phyloP scores from a whole-genome alignment of 2,797 vertebrate genomes.

The Allobates femoralis region DNA sequence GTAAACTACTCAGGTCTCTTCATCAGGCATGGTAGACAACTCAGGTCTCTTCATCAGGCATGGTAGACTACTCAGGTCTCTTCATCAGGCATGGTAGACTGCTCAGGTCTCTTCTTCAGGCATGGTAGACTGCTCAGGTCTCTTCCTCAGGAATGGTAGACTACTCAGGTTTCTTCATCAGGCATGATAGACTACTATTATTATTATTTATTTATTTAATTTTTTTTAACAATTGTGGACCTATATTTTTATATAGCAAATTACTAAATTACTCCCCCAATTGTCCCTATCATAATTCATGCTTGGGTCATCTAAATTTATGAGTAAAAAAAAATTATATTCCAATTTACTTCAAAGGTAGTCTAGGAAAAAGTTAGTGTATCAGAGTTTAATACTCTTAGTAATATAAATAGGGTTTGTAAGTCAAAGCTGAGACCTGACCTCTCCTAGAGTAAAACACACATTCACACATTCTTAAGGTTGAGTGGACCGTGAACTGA shows the following conservation, averaged over 20 bases:
- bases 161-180: too few relatives aligned
- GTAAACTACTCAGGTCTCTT: too few relatives aligned
- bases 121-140: too few relatives aligned
- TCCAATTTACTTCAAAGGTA: neutral
- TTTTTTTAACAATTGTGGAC: too few relatives aligned
- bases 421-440: slow-evolving; percentile 32
- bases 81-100: too few relatives aligned
- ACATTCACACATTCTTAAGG: slow-evolving; percentile 60
- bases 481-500: slow-evolving; percentile 59
- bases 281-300: neutral
- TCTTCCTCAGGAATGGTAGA: too few relatives aligned
- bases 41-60: too few relatives aligned
- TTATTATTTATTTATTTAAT: too few relatives aligned
- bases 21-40: too few relatives aligned
- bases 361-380: neutral
- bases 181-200: too few relatives aligned
- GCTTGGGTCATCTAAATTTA: neutral
- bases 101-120: too few relatives aligned
- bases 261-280: neutral
- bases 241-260: neutral
- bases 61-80: too few relatives aligned
- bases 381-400: neutral
- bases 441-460: slow-evolving; percentile 40
- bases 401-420: neutral
- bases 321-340: neutral